Percentiles rank a stretch among this genome's conserved stretches.
These are phyloP conservation scores for Urocolius indicus DNA, from an alignment of 2,113 vertebrate species.

Conservation along the genomic window DNA sequence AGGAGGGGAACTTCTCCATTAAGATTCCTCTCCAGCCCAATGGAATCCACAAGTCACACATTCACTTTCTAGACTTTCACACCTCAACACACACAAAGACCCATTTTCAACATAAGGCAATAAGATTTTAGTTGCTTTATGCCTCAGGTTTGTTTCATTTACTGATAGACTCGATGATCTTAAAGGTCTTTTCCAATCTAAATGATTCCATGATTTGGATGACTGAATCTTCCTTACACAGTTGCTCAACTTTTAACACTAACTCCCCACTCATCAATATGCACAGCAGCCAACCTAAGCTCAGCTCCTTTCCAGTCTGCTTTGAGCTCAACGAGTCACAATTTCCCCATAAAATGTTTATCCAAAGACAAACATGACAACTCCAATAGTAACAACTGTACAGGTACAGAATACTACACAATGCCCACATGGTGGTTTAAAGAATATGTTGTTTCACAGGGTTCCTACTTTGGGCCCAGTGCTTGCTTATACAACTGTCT, in stretches of 20 bases:
- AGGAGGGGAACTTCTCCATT: background rate
- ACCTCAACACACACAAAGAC: background rate
- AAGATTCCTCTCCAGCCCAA: background rate
- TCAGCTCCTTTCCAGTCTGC: background rate
- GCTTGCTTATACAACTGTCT: background rate
- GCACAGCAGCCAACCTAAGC: background rate
- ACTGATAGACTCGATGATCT: background rate
- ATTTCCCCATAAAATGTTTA: background rate
- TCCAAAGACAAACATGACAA: background rate
- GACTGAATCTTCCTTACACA: background rate
- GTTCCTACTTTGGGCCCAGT: background rate
- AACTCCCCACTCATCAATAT: background rate
- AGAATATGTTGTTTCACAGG: background rate
- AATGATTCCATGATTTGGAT: background rate
- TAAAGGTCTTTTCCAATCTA: background rate
- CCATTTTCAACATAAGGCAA: background rate
- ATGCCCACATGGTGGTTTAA: background rate
- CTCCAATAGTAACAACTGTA: background rate
- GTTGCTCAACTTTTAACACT: background rate
- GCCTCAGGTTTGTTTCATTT: background rate
- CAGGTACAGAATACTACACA: background rate
- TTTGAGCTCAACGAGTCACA: background rate
- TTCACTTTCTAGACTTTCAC: background rate
- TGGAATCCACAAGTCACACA: background rate
- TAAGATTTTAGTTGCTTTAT: background rate